Evolutionary conservation across 1,140 invertebrate genomes (phyloP).

Genomic region (Stegodyphus mimosarum): DNA sequence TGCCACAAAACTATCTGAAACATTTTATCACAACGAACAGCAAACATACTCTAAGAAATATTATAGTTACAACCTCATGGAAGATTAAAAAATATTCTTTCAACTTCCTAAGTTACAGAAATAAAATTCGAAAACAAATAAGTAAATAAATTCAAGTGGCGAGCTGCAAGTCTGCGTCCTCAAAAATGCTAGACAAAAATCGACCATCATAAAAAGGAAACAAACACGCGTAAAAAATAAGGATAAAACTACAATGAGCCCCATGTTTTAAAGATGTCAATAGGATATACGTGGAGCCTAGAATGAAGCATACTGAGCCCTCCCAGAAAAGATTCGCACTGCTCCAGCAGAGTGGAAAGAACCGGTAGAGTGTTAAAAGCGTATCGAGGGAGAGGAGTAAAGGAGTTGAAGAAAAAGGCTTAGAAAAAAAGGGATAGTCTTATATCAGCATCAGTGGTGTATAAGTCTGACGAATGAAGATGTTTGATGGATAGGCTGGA

Average conservation of each 20-base stretch:
- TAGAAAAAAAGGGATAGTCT: background rate
- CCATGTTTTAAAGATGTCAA: slow-evolving; percentile 55
- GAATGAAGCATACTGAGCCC: background rate
- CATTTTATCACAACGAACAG: no score
- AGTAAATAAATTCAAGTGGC: no score
- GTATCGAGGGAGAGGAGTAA: slow-evolving; percentile 4
- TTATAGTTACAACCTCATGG: no score
- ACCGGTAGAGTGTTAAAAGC: background rate
- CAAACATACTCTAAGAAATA: no score
- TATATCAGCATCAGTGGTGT: slow-evolving; percentile 29
- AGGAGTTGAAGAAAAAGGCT: slow-evolving; percentile 13
- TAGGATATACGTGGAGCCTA: background rate
- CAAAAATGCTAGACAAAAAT: no score
- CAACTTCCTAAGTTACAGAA: no score
- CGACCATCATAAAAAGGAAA: background rate
- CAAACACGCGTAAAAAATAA: slow-evolving; percentile 1
- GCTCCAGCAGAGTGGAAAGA: slow-evolving; percentile 26
- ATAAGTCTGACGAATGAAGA: slow-evolving; percentile 46
- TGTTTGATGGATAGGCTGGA: slow-evolving; percentile 43
- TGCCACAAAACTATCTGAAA: no score
- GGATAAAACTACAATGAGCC: slow-evolving; percentile 30
- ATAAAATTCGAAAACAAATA: no score
- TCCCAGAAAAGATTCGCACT: background rate
- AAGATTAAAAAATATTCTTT: no score
- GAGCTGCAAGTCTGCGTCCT: no score